Evolutionary conservation across 2,888 invertebrate genomes (phyloP).

Genomic region (Tiphia femorata): DNA sequence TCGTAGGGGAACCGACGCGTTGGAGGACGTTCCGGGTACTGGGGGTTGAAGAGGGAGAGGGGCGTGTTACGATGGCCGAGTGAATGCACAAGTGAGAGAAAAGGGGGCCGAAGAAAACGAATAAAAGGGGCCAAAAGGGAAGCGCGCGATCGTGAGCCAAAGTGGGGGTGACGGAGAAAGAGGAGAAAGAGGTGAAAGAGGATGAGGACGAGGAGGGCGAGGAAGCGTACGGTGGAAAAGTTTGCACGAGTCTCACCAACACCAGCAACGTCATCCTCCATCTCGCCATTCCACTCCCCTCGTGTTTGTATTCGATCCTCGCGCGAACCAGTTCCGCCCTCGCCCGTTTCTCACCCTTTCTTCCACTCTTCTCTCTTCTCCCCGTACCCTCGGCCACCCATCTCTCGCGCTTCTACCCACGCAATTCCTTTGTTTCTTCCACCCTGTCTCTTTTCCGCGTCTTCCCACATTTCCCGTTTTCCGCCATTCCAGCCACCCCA

Average conservation of each 20-base stretch:
- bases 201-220: neutral
- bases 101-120: neutral
- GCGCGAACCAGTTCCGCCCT: neutral
- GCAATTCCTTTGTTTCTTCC: constrained; percentile 5
- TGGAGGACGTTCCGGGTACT: neutral
- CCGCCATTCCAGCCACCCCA: neutral
- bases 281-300: neutral
- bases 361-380: neutral
- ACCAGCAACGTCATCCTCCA: neutral
- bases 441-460: neutral
- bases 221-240: neutral
- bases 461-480: neutral
- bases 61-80: neutral
- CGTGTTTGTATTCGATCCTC: neutral
- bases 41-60: neutral
- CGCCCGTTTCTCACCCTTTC: neutral
- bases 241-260: too few species aligned
- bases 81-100: neutral
- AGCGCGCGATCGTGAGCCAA: constrained; percentile 3
- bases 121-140: neutral
- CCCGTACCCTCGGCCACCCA: constrained; percentile 1
- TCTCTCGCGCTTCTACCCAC: constrained; percentile 10
- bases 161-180: neutral
- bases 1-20: neutral
- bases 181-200: neutral